Base-by-base conservation (phyloP, 2,797 vertebrate genomes). In the Girardinus metallicus region DNA sequence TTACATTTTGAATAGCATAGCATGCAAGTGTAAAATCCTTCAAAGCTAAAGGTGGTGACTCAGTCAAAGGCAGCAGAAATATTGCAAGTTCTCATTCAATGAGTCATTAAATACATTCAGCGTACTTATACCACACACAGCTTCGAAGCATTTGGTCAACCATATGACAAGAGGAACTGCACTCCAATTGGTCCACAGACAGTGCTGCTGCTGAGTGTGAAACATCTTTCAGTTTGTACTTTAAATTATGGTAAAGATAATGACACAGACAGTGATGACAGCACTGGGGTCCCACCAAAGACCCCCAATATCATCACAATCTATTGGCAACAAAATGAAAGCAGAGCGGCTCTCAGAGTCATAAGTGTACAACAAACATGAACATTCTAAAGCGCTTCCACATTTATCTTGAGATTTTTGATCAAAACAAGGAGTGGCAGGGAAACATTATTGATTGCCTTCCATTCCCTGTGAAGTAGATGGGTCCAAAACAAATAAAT, bases 401-500 rank as follows among this genome's bases (percentile, higher is more conserved):
- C 75, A 82, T 78, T 88, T 76, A 64, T 89, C 84, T 66, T 74
- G 70, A 46, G 83, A 85, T 87, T 86, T 81, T 90, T 78, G 76
- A 88, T 89, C 73, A 79, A 87, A 90, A 92, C 87, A 91, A 88
- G 91, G 93, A 91, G 92, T 92, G 92, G 87, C 26, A 0, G 46
- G 77, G 82, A 80, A 74, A 80, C 86, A 75, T 46, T 90, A 89
- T 85, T 87, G 90, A 91, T 90, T 89, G 88, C 85, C 82, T 80
- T 57, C 64, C 41, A 75, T 81, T 91, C 84, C 80, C 84, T 85
- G 78, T 89, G 85, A 90, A 90, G 84, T 74, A 36, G 88, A 92
- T 82, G 78, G 86, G 77, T 83, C 88, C 85, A 94, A 91, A 91
- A 93, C 88, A 93, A 95, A 94, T 91, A 93, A 92, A 94, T 92